Conservation (phyloP, 1,140 invertebrate species). For the Pararge aegeria region DNA sequence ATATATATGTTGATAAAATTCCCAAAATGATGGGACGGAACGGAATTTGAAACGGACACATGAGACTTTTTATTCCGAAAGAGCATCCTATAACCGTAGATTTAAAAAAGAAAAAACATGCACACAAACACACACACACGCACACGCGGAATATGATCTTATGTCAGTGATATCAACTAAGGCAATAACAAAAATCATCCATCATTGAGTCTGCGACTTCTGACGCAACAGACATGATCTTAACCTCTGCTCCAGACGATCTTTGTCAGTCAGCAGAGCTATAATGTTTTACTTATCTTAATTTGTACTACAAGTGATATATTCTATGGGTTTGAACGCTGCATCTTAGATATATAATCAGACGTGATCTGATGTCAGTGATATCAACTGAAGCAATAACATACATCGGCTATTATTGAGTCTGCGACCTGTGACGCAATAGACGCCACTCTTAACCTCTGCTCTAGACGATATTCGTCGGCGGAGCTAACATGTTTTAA, state of each 20-base stretch:
- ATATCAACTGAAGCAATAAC: neutral
- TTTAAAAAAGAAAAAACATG: no score
- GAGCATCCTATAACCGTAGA: no score
- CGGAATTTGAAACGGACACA: no score
- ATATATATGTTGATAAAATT: no score
- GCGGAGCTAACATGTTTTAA: slow-evolving; percentile 55
- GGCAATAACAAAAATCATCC: neutral
- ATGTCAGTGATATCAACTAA: neutral
- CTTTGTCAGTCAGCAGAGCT: slow-evolving; percentile 20
- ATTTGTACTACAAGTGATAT: no score
- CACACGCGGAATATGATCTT: no score
- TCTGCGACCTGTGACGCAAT: neutral
- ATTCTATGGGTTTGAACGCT: no score
- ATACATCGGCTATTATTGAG: neutral
- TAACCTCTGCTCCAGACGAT: neutral
- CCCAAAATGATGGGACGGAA: no score
- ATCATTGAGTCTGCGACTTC: neutral
- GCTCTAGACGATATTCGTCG: neutral
- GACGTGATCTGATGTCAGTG: neutral
- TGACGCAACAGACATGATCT: neutral
- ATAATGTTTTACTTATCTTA: slow-evolving; percentile 68
- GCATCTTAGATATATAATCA: neutral
- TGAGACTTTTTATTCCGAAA: no score
- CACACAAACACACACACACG: no score
- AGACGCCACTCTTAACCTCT: neutral